Conservation (phyloP, 2,113 vertebrate genomes). For the Corythoichthys intestinalis region DNA sequence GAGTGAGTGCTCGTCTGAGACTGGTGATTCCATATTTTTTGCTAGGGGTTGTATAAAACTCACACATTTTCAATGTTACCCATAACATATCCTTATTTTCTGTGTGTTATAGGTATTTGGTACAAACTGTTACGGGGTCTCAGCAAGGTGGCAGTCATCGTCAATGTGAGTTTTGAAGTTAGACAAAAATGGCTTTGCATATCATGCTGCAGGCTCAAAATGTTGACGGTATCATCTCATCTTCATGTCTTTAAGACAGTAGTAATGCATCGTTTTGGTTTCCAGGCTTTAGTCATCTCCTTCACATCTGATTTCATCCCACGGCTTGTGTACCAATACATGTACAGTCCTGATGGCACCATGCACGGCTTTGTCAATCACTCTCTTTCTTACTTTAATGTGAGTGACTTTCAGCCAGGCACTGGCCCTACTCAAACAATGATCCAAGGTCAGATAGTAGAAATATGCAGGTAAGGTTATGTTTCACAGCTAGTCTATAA, state of each 20-base stretch:
- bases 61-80: too few relatives aligned
- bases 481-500: neutral
- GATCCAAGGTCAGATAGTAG: constrained; percentile 81
- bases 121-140: constrained; percentile 94
- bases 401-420: constrained; percentile 85
- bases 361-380: constrained; percentile 95
- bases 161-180: constrained; percentile 83
- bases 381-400: constrained; percentile 92
- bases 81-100: neutral
- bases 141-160: constrained; percentile 94
- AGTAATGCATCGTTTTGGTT: constrained; percentile 16
- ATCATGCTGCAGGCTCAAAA: neutral
- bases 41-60: too few relatives aligned
- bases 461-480: constrained; percentile 85
- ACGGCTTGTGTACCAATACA: constrained; percentile 92
- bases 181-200: neutral
- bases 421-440: constrained; percentile 78
- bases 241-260: neutral
- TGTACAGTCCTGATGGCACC: constrained; percentile 88
- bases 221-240: neutral
- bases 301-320: constrained; percentile 99
- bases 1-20: too few relatives aligned
- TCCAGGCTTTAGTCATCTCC: constrained; percentile 94
- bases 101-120: constrained; percentile 84
- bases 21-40: too few relatives aligned